These are phyloP conservation scores for Gadopsis marmoratus DNA, from an alignment of 2,797 vertebrate species.

Conservation along the genomic window DNA sequence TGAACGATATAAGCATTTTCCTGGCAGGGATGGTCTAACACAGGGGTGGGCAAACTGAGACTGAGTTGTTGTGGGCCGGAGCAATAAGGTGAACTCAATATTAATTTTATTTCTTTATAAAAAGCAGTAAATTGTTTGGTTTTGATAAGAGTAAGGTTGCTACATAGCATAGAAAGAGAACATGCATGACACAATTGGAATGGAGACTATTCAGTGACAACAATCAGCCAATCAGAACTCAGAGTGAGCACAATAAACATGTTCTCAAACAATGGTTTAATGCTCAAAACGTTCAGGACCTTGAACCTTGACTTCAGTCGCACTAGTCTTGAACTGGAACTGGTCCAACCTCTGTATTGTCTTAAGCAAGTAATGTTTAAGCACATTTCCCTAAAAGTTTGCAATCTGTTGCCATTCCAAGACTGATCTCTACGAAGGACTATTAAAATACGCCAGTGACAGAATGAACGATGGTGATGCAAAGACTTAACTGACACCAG, in stretches of 20 bases:
- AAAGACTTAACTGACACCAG: slow-evolving; percentile 52
- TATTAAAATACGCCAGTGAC: slow-evolving; percentile 15
- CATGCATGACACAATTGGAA: not conserved
- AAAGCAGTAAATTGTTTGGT: too few species aligned
- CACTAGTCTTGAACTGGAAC: not conserved
- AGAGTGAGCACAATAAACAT: not conserved
- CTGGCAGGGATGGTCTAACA: not conserved
- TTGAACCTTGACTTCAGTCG: not conserved
- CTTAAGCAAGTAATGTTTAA: not conserved
- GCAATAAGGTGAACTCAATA: too few species aligned
- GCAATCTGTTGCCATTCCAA: not conserved
- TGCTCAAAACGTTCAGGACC: not conserved
- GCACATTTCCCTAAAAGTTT: slow-evolving; percentile 1
- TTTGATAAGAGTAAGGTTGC: not conserved
- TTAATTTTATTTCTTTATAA: too few species aligned
- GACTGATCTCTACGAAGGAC: slow-evolving; percentile 24
- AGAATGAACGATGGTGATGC: slow-evolving; percentile 8
- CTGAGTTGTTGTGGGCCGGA: too few species aligned
- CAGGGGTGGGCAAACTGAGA: too few species aligned
- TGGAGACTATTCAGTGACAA: not conserved
- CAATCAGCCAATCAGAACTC: not conserved
- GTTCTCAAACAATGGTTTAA: not conserved
- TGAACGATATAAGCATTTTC: not conserved
- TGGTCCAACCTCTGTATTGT: too few species aligned
- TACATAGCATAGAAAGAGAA: not conserved